Conservation (phyloP, 1,140 invertebrate species). For the Panagrolaimus sp. region DNA sequence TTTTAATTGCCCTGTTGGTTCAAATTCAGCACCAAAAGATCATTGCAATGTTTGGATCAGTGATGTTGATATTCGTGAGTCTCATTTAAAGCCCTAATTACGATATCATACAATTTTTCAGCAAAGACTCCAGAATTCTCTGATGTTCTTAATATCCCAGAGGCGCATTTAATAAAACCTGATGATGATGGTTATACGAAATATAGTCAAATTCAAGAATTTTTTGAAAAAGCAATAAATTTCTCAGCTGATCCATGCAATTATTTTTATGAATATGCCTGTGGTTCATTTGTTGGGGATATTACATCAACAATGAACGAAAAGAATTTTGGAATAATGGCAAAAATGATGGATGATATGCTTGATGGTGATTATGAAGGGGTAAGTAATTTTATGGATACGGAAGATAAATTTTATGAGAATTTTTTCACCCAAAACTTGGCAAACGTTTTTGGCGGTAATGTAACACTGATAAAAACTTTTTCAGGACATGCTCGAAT, state of each 20-base stretch:
- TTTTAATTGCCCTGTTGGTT: constrained; percentile 37
- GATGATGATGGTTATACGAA: neutral
- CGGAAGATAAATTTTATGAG: too few species aligned
- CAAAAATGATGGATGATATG: neutral
- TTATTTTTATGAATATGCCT: neutral
- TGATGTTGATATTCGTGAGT: constrained; percentile 15
- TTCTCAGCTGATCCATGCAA: neutral
- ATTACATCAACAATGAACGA: neutral
- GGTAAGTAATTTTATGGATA: too few species aligned
- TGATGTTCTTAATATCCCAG: neutral
- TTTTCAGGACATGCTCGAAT: neutral
- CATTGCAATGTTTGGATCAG: constrained; percentile 43
- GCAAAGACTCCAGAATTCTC: too few species aligned
- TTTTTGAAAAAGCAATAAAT: neutral
- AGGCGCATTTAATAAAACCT: neutral
- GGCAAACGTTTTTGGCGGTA: too few species aligned
- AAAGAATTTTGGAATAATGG: neutral
- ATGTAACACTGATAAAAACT: too few species aligned
- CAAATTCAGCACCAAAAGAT: constrained; percentile 34
- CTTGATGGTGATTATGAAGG: too few species aligned
- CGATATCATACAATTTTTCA: too few species aligned
- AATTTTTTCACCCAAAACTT: too few species aligned
- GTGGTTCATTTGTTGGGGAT: neutral
- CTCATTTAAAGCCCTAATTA: too few species aligned
- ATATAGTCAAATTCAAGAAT: neutral